Conservation (phyloP, 2,888 invertebrate genomes). For the Halictus ligatus region DNA sequence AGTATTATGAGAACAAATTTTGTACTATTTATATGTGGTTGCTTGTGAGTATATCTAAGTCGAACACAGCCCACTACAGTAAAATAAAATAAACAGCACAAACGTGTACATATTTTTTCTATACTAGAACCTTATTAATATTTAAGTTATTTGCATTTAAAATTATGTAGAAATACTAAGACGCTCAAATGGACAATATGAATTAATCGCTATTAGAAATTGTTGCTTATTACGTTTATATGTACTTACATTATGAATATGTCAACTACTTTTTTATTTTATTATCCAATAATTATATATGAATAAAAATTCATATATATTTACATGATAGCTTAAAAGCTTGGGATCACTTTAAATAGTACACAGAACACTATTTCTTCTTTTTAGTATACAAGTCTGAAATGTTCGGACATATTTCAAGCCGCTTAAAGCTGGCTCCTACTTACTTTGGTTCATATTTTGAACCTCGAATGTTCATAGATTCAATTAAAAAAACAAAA, state of each 20-base stretch:
- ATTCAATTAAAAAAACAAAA: background rate
- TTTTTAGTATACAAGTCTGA: background rate
- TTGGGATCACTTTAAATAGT: background rate
- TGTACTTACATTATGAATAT: conserved; percentile 17
- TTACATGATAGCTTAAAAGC: conserved; percentile 6
- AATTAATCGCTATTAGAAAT: background rate
- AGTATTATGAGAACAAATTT: conserved; percentile 51
- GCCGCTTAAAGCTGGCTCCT: background rate
- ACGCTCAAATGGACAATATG: conserved; percentile 1
- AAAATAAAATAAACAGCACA: conserved; percentile 45
- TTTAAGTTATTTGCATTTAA: background rate
- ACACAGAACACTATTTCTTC: background rate
- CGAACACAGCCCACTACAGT: conserved; percentile 46
- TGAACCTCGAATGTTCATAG: background rate
- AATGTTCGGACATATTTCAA: background rate
- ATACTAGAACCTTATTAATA: conserved; percentile 14
- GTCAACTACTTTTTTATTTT: conserved; percentile 3
- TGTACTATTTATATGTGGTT: conserved; percentile 53
- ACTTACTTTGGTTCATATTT: background rate
- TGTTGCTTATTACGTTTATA: conserved; percentile 18
- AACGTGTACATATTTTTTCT: conserved; percentile 24
- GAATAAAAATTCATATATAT: conserved; percentile 10
- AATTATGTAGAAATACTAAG: conserved; percentile 1
- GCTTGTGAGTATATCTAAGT: conserved; percentile 29
- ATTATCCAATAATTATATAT: conserved; percentile 16